Conservation (phyloP, 2,888 invertebrate species). For the Acleris literana region DNA sequence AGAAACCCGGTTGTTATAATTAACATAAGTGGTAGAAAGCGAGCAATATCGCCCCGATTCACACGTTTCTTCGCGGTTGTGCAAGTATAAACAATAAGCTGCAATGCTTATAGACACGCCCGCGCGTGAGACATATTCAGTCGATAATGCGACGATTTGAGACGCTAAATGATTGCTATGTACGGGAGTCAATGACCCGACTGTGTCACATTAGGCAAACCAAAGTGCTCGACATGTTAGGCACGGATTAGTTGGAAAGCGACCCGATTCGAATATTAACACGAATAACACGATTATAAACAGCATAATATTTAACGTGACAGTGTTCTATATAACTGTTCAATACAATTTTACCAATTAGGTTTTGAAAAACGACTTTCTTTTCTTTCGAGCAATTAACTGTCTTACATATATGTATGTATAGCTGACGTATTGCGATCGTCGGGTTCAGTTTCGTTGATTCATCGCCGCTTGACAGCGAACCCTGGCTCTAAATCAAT, state of each 20-base stretch:
- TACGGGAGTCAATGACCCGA: slow-evolving; percentile 70
- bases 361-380: not conserved
- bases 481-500: slow-evolving; percentile 48
- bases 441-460: slow-evolving; percentile 39
- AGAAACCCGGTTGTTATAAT: slow-evolving; percentile 23
- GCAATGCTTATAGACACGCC: slow-evolving; percentile 33
- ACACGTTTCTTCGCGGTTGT: slow-evolving; percentile 36
- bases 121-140: slow-evolving; percentile 55
- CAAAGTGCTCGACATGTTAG: slow-evolving; percentile 40
- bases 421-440: slow-evolving; percentile 7
- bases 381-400: slow-evolving; percentile 1
- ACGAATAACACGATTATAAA: not conserved
- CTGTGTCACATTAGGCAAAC: slow-evolving; percentile 64
- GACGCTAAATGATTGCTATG: slow-evolving; percentile 62
- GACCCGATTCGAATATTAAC: slow-evolving; percentile 17
- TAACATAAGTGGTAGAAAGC: slow-evolving; percentile 36
- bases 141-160: slow-evolving; percentile 56
- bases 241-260: slow-evolving; percentile 39
- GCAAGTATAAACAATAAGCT: slow-evolving; percentile 36
- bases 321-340: too few species aligned
- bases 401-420: not conserved
- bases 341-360: not conserved
- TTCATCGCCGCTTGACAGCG: slow-evolving; percentile 42
- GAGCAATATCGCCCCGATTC: slow-evolving; percentile 37
- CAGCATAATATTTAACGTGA: not conserved